Evolutionary conservation across 1,140 invertebrate genomes (phyloP).

Genomic region (Drosophila kurseongensis): DNA sequence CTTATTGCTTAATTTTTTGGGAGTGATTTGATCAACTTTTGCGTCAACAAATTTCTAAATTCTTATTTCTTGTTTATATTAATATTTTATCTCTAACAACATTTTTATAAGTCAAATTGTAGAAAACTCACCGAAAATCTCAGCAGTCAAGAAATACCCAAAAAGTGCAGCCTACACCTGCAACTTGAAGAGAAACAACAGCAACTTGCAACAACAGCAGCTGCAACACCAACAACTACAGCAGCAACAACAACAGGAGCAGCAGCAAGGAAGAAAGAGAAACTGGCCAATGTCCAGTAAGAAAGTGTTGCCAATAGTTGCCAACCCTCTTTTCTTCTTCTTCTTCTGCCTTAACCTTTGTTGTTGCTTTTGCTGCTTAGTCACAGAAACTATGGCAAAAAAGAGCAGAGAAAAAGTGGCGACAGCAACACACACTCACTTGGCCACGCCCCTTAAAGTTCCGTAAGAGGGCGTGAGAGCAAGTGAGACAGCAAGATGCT

Average conservation of each 20-base stretch:
- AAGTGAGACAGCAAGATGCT: slow-evolving; percentile 68
- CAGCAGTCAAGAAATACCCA: slow-evolving; percentile 29
- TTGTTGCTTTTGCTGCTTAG: slow-evolving; percentile 60
- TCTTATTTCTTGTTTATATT: no score
- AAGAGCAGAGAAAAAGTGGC: slow-evolving; percentile 76
- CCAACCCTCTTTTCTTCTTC: slow-evolving; percentile 62
- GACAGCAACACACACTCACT: slow-evolving; percentile 41
- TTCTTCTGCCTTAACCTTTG: slow-evolving; percentile 54
- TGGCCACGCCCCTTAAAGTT: slow-evolving; percentile 63
- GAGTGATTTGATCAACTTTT: no score
- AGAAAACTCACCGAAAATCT: background rate
- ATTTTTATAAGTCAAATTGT: no score
- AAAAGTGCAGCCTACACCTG: slow-evolving; percentile 39
- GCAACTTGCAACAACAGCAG: slow-evolving; percentile 17
- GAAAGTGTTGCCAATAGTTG: slow-evolving; percentile 74
- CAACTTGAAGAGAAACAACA: slow-evolving; percentile 28
- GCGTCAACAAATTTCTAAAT: no score
- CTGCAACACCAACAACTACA: slow-evolving; percentile 19
- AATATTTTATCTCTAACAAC: no score
- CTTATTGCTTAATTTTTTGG: no score
- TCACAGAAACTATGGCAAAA: slow-evolving; percentile 64
- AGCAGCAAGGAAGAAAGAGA: slow-evolving; percentile 63
- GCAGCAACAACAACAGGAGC: slow-evolving; percentile 15
- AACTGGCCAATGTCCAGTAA: slow-evolving; percentile 65
- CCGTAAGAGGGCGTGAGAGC: slow-evolving; percentile 12